Evolutionary conservation across 2,797 vertebrate species (phyloP), one percentile per base, ranked within the genome.

Genomic region (Etheostoma perlongum): DNA sequence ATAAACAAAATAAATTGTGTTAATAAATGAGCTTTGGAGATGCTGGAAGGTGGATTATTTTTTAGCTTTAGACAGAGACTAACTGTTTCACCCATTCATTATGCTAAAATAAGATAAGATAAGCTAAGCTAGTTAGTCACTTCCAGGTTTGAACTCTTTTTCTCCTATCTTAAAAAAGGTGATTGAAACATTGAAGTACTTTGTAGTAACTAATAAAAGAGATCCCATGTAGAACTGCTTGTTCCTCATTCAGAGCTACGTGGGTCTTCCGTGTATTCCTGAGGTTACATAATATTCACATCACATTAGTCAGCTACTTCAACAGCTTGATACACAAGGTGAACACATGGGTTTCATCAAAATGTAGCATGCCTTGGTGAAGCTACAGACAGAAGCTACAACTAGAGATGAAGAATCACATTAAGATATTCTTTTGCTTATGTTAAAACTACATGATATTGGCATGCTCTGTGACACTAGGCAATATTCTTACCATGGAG

Each of bases 401-500:
- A 4, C 9, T 27, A 47, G 8, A 72, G 55, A 67, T 21, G 9
- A 33, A 6, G 21, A 10, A 73, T 59, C 2, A 63, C 10, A 57
- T 25, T 3, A 6, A 12, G 8, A 49, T 12, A 40, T 46, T 58
- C 11, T 19, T 65, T 73, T 30, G 16, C 46, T 47, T 21, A 51
- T 27, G 47, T 30, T 9, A 57, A 14, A 46, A n/a, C 1, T 5
- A 0, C 36, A 40, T 40, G 10, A 40, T 40, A 40, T 12, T 40
- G 36, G 36, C 5, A 6, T n/a, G 15, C 15, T 36, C 13, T 44
- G 2, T 54, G 62, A 42, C 16, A 30, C 6, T 8, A 5, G 19
- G 47, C 42, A 7, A 15, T 48, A 49, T 49, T 76, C 66, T 88
- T 95, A 99, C 98, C 98, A 98, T 97, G 27, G 98, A 99, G 89